Evolutionary conservation across 2,797 vertebrate species (phyloP).

Genomic region (Epinephelus coioides): DNA sequence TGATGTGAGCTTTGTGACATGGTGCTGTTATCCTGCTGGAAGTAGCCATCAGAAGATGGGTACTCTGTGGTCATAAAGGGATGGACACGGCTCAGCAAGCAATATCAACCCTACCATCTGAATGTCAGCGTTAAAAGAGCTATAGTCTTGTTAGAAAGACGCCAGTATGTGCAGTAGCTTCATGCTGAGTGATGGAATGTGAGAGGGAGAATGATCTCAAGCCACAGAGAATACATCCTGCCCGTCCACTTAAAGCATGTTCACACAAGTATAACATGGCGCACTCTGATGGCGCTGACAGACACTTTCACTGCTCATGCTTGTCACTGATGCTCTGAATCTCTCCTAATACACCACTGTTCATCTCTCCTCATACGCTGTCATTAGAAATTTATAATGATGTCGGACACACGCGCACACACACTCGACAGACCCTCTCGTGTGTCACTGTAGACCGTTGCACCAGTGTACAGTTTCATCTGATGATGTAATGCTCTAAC

Average conservation of each 20-base stretch:
- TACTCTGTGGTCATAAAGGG: too few species aligned
- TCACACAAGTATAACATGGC: neutral
- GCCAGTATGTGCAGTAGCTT: neutral
- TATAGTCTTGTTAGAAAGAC: neutral
- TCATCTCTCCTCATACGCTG: neutral
- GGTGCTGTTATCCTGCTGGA: too few species aligned
- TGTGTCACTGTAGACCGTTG: constrained; percentile 5
- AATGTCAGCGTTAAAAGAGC: neutral
- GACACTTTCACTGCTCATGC: neutral
- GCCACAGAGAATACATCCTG: neutral
- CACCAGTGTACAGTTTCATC: constrained; percentile 32
- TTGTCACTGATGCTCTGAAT: neutral
- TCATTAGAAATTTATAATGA: constrained; percentile 36
- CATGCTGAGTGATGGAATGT: neutral
- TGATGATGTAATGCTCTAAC: constrained; percentile 34
- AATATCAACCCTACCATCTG: too few species aligned
- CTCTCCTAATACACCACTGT: neutral
- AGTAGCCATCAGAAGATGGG: too few species aligned
- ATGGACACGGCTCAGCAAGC: too few species aligned
- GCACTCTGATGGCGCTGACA: neutral
- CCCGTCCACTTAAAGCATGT: constrained; percentile 5
- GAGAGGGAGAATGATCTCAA: neutral
- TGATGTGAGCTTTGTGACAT: too few species aligned
- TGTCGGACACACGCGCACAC: constrained; percentile 8
- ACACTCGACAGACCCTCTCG: neutral